Conservation (phyloP, 2,113 vertebrate species). For the Actinemys pallida region DNA sequence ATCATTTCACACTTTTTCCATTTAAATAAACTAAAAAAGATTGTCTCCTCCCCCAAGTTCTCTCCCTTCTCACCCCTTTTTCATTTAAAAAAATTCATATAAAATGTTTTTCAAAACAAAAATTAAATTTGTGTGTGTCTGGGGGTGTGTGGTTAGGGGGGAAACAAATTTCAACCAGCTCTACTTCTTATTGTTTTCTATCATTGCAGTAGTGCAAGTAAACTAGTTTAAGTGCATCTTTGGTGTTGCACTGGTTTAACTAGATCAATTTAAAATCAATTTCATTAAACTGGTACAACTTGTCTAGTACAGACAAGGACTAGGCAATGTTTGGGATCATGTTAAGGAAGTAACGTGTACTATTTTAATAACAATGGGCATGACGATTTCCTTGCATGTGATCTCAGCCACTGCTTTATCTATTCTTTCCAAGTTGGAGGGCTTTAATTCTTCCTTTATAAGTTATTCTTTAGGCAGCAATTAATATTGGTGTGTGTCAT, state of each 20-base stretch:
- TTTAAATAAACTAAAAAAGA: too few species aligned
- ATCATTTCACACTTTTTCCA: too few species aligned
- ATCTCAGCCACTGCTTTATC: background rate
- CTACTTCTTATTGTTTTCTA: background rate
- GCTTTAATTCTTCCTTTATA: background rate
- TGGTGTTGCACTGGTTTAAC: background rate
- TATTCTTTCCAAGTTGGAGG: too few species aligned
- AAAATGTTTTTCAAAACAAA: too few species aligned
- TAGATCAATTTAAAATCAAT: background rate
- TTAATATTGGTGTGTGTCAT: background rate
- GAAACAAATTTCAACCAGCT: background rate
- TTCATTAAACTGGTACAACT: fast-evolving
- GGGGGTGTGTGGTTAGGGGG: background rate
- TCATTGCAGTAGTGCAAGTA: background rate
- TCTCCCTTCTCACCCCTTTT: too few species aligned
- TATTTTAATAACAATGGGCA: background rate
- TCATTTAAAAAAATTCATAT: too few species aligned
- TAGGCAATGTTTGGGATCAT: fast-evolving
- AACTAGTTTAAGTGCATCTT: background rate
- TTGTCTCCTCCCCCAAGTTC: too few species aligned
- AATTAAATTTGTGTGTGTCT: background rate
- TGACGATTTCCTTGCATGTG: fast-evolving
- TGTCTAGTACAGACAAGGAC: background rate
- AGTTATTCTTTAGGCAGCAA: background rate
- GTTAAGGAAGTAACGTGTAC: fast-evolving